Percentiles rank a stretch among this genome's conserved stretches.
phyloP scores from a whole-genome alignment of 1,140 invertebrate species.

The Bradynema listronoti region DNA sequence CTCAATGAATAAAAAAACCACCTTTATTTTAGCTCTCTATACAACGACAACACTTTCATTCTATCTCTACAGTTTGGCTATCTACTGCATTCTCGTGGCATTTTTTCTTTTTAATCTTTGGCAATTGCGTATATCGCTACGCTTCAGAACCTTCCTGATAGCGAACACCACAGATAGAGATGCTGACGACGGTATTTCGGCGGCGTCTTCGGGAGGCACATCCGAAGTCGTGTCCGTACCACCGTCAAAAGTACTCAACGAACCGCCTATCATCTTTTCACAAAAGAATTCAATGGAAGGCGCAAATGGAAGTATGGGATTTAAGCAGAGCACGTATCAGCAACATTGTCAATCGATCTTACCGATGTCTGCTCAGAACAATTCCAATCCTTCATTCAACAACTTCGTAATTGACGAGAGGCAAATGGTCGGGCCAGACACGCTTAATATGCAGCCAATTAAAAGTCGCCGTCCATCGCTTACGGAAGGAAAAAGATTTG shows the following conservation, averaged over 20 bases:
- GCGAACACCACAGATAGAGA: too few relatives aligned
- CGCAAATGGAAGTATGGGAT: too few relatives aligned
- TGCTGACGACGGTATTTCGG: conserved; percentile 12
- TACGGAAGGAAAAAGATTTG: conserved; percentile 6
- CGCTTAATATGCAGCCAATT: too few relatives aligned
- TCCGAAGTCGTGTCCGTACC: neutral
- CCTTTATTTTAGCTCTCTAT: conserved; percentile 25
- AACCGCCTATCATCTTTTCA: conserved; percentile 15
- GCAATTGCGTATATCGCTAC: conserved; percentile 30
- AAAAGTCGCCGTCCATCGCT: conserved; percentile 14
- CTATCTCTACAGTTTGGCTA: conserved; percentile 35
- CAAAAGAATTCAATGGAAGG: too few relatives aligned
- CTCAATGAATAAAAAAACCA: neutral
- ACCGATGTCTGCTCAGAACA: too few relatives aligned
- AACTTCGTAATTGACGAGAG: too few relatives aligned
- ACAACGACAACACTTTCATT: conserved; percentile 32
- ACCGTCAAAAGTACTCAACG: conserved; percentile 10
- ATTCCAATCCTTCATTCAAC: too few relatives aligned
- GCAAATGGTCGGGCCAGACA: conserved; percentile 3
- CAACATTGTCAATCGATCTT: too few relatives aligned
- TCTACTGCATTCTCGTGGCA: conserved; percentile 19
- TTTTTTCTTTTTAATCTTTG: conserved; percentile 38
- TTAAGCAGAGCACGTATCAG: too few relatives aligned
- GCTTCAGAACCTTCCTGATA: conserved; percentile 21
- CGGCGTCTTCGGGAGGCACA: neutral